Base-by-base conservation (phyloP, 2,888 invertebrate species). In the Rhimphoctona megacephalus region DNA sequence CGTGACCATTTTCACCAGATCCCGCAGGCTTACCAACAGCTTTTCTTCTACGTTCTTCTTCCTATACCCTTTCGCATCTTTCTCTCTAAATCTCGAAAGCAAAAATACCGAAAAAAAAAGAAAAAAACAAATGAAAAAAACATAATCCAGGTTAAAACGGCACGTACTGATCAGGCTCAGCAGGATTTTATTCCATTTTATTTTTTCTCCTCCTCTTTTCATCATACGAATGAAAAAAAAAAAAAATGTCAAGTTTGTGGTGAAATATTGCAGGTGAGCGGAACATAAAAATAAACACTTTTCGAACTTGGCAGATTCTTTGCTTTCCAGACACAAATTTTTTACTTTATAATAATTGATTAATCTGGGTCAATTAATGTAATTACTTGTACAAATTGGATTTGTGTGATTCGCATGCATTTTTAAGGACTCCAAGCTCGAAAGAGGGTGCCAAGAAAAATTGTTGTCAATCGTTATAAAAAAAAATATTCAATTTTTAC, bases 381-480 rank as follows among this genome's bases (percentile, higher is more conserved):
- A 43, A 43, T 43, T 11, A 43, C 11, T 2, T 11, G 43, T 11
- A 43, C 43, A 11, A 1, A 11, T 49, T 49, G n/a, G 7, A 19
- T n/a, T 49, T 19, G 5, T 49, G 7, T 49, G 17, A 17, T 61
- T 61, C 14, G 11, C 30, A 14, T 11, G 1, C 6, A 30, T 17
- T 17, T 61, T 17, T 14, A 30, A 14, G 61, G 7, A 9, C 30
- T 30, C 14, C 14, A 7, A 0, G 30, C 6, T 57, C 61, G 17
- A 61, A 61, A 17, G 46, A 22, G 0, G 19, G 5, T 77, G 25
- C 19, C n/a, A 33, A 22, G n/a, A 30, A 67, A 25, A n/a, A 87
- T 85, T 85, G 88, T 91, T 90, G 91, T 92, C 92, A 91, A 92
- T 93, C 91, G 91, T 90, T 86, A 86, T 46, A 43, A 67, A 88